A percentile compares a stretch with the other conserved stretches of the same genome.
Evolutionary conservation across 2,113 vertebrate genomes (phyloP).

Genomic region (Mus spicilegus): DNA sequence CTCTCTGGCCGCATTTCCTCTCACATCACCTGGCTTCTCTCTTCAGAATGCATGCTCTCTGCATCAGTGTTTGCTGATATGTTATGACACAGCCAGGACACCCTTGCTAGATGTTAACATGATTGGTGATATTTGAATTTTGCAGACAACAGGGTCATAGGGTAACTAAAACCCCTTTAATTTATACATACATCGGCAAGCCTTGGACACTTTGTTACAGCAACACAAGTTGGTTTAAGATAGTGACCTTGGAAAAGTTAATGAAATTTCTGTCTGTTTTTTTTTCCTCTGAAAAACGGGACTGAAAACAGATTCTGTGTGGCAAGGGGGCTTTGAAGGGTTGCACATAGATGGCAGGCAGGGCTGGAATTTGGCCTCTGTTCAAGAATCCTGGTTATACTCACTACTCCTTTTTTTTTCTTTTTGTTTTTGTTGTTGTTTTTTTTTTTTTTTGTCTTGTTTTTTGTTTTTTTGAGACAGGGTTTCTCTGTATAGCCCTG

Average conservation of each 20-base stretch:
- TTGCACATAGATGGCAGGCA: no score
- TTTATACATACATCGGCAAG: neutral
- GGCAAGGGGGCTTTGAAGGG: neutral
- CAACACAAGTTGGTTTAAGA: neutral
- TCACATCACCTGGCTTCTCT: neutral
- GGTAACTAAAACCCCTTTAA: neutral
- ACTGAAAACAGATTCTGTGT: neutral
- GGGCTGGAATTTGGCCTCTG: neutral
- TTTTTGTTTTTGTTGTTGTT: no score
- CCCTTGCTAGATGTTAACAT: neutral
- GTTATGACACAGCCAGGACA: neutral
- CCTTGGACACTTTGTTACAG: neutral
- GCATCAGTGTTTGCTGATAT: neutral
- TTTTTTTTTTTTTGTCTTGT: no score
- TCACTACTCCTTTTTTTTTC: neutral
- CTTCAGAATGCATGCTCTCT: neutral
- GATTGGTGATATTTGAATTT: neutral
- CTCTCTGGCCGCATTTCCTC: neutral
- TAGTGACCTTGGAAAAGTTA: neutral
- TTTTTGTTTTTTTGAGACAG: no score
- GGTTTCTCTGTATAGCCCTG: no score
- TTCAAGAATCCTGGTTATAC: neutral
- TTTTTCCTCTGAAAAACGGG: neutral
- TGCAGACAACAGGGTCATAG: neutral
- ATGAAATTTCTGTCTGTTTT: neutral